Conservation (phyloP, 1,140 invertebrate genomes). For the Apis laboriosa region DNA sequence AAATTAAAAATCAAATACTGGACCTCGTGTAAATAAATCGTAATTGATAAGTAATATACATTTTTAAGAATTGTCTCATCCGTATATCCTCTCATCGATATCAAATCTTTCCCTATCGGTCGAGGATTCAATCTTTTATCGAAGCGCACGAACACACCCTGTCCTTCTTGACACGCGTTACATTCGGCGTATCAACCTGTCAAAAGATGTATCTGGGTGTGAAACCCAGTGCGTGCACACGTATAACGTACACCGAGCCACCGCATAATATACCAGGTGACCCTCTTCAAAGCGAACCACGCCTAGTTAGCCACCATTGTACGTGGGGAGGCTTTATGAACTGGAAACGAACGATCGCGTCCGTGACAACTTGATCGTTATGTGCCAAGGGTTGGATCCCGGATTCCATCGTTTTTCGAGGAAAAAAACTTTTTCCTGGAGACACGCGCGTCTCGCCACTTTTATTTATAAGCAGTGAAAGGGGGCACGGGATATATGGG, state of each 20-base stretch:
- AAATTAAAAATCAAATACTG: neutral
- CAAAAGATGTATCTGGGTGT: conserved; percentile 62
- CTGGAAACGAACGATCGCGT: conserved; percentile 66
- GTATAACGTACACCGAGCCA: neutral
- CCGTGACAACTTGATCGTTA: conserved; percentile 71
- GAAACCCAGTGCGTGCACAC: conserved; percentile 43
- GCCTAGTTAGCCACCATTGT: conserved; percentile 73
- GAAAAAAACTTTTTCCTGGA: conserved; percentile 22
- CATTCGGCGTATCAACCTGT: conserved; percentile 66
- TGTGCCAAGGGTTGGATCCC: conserved; percentile 34
- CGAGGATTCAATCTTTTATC: neutral
- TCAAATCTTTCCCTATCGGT: neutral
- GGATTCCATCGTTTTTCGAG: conserved; percentile 46
- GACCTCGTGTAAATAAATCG: no score
- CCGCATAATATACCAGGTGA: conserved; percentile 65
- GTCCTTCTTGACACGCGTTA: conserved; percentile 64
- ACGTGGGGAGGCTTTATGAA: conserved; percentile 64
- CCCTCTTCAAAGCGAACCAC: conserved; percentile 71
- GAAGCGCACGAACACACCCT: neutral
- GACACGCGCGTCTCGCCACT: conserved; percentile 10
- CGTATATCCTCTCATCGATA: no score
- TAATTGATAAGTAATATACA: no score
- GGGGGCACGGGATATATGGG: conserved; percentile 6
- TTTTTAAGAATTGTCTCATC: no score
- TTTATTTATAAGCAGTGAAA: conserved; percentile 10